Conservation (phyloP, 2,113 vertebrate genomes). For the Eurypyga helias region DNA sequence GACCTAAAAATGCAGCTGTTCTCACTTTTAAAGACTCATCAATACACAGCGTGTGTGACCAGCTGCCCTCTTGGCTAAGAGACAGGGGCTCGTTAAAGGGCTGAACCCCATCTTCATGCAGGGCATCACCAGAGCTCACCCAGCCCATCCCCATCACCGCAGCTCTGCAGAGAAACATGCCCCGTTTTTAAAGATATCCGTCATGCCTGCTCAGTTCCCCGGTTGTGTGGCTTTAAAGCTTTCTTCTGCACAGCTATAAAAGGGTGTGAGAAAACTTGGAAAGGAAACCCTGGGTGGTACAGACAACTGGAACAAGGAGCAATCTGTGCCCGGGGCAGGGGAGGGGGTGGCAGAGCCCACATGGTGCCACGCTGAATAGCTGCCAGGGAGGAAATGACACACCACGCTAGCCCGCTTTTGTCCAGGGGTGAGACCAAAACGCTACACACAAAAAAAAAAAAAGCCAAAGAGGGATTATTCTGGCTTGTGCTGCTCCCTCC, state of each 20-base stretch:
- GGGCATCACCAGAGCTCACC: not conserved
- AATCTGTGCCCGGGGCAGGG: constrained; percentile 40
- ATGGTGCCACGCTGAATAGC: constrained; percentile 25
- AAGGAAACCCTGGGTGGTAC: constrained; percentile 69
- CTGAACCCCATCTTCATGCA: fast-evolving
- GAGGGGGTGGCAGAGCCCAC: constrained; percentile 48
- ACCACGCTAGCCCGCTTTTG: constrained; percentile 58
- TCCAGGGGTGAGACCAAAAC: constrained; percentile 23
- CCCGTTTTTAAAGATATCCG: not conserved
- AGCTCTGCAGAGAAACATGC: not conserved
- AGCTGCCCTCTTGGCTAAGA: not conserved
- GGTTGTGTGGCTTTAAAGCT: not conserved
- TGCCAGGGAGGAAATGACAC: constrained; percentile 62
- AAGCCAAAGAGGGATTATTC: not conserved
- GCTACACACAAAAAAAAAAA: not conserved
- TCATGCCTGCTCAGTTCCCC: not conserved
- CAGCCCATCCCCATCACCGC: fast-evolving
- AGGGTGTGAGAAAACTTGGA: constrained; percentile 67
- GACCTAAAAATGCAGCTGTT: not conserved
- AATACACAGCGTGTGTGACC: fast-evolving
- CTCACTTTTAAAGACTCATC: not conserved
- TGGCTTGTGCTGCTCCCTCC: not conserved
- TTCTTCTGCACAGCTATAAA: constrained; percentile 4
- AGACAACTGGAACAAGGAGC: constrained; percentile 57
- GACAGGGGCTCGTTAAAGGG: not conserved